Evolutionary conservation across 2,888 invertebrate genomes (phyloP).

Genomic region (Eupeodes luniger): DNA sequence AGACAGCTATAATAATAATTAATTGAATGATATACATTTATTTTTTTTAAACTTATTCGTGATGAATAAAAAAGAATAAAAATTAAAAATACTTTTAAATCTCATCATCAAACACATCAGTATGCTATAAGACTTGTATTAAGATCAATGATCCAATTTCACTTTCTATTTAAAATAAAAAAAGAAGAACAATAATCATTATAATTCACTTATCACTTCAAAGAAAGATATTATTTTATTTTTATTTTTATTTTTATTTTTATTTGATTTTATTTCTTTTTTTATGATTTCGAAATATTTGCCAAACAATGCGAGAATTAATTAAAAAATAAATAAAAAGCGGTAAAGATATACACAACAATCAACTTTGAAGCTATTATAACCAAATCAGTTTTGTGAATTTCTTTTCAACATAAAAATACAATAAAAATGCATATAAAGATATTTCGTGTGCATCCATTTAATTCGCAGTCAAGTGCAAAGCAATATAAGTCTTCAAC

Average conservation of each 20-base stretch:
- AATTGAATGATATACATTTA: background rate
- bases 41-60: background rate
- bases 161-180: conserved; percentile 29
- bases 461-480: conserved; percentile 37
- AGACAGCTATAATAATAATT: background rate
- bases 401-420: conserved; percentile 7
- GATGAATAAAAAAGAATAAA: conserved; percentile 29
- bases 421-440: conserved; percentile 17
- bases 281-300: conserved; percentile 8
- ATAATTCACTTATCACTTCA: conserved; percentile 17
- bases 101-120: background rate
- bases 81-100: conserved; percentile 1
- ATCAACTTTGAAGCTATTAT: background rate
- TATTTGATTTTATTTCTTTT: background rate
- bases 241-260: background rate
- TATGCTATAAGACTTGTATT: background rate
- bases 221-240: conserved; percentile 6
- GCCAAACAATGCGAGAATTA: conserved; percentile 16
- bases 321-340: conserved; percentile 22
- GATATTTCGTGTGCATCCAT: conserved; percentile 34
- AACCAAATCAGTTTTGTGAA: conserved; percentile 31
- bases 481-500: conserved; percentile 12
- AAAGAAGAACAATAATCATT: conserved; percentile 31
- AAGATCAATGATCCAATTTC: conserved; percentile 40
- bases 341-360: background rate